phyloP scores from a whole-genome alignment of 2,113 vertebrate genomes.

The Irena cyanogastra region DNA sequence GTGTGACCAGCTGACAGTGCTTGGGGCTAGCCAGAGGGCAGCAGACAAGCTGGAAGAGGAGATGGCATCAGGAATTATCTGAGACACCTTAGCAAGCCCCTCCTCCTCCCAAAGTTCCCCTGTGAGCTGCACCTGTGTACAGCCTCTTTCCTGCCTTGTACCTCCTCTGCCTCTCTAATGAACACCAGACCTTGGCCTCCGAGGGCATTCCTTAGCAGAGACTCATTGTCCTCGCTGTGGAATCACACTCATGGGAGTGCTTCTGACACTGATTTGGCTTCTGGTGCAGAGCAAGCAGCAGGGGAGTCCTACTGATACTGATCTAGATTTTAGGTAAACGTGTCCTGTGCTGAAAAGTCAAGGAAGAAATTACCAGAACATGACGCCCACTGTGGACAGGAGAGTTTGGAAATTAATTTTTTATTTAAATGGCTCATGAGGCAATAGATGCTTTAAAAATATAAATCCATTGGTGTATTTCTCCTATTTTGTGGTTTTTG shows the following conservation, averaged over 20 bases:
- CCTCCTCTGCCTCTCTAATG: neutral
- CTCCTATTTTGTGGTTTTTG: neutral
- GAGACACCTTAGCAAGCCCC: neutral
- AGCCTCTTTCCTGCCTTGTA: neutral
- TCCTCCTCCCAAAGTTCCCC: neutral
- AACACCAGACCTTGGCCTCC: neutral
- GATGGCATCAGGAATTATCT: neutral
- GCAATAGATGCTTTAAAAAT: neutral
- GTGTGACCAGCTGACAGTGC: neutral
- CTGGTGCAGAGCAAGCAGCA: neutral
- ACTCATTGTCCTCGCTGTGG: accelerated
- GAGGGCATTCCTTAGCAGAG: neutral
- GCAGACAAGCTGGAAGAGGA: neutral
- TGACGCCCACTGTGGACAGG: neutral
- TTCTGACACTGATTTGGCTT: neutral
- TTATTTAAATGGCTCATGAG: neutral
- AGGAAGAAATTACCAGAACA: neutral
- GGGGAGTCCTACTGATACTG: neutral
- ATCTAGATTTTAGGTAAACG: neutral
- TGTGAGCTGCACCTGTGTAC: neutral
- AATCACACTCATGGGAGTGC: neutral
- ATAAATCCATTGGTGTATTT: neutral
- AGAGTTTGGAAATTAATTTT: neutral
- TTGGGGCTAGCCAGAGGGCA: neutral
- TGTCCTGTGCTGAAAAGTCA: neutral